Percentiles rank a stretch among this genome's conserved stretches.
Evolutionary conservation across 1,140 invertebrate species (phyloP).

Genomic region (Drosophila pachea): DNA sequence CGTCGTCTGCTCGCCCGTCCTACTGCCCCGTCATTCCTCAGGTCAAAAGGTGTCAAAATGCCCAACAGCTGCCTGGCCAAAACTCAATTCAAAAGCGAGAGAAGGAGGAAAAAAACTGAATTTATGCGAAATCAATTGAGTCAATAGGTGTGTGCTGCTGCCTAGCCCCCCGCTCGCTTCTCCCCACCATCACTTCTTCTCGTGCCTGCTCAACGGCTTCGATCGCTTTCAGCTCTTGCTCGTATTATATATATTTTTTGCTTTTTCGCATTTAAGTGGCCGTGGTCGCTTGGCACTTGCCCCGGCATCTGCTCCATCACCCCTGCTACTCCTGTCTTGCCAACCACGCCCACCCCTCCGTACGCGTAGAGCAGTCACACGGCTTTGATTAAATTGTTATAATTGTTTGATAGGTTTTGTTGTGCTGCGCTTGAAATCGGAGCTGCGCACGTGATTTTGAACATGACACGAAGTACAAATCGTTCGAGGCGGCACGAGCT

Average conservation of each 20-base stretch:
- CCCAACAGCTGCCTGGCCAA: conserved; percentile 24
- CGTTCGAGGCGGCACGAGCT: background rate
- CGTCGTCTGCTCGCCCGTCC: background rate
- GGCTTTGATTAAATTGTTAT: conserved; percentile 49
- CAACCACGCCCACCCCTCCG: background rate
- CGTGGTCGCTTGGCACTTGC: conserved; percentile 28
- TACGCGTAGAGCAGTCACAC: conserved; percentile 17
- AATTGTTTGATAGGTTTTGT: conserved; percentile 6
- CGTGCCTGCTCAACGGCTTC: background rate
- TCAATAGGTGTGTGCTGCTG: conserved; percentile 57
- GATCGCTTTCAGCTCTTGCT: too few relatives aligned
- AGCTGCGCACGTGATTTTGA: conserved; percentile 9
- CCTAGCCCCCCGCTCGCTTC: background rate
- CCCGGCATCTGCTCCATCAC: conserved; percentile 5
- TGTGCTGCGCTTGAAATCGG: background rate
- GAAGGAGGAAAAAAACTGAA: conserved; percentile 29
- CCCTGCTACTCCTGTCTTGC: background rate
- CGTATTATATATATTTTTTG: conserved; percentile 1
- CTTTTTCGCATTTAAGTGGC: conserved; percentile 27
- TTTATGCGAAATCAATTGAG: conserved; percentile 68
- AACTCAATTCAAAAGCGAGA: conserved; percentile 17
- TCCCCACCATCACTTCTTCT: background rate
- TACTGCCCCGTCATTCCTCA: conserved; percentile 23
- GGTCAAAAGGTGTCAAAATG: conserved; percentile 63
- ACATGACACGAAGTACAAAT: conserved; percentile 10